These are phyloP conservation scores for Enchytraeus crypticus DNA, from an alignment of 2,888 invertebrate genomes.

Conservation along the genomic window DNA sequence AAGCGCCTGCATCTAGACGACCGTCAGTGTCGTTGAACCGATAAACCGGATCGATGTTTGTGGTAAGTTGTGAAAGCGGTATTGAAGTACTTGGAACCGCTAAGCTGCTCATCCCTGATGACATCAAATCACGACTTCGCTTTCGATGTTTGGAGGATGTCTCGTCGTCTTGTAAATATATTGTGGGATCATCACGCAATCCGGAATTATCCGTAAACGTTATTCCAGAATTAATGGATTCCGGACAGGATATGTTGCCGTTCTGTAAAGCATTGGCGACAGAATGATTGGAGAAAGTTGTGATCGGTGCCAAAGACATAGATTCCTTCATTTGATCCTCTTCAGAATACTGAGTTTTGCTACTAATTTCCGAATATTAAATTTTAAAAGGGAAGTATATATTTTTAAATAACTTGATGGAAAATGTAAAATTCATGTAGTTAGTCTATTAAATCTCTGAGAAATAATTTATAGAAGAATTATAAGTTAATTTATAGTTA, in stretches of 20 bases:
- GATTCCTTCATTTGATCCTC: not conserved
- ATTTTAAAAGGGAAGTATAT: no score
- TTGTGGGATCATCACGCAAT: not conserved
- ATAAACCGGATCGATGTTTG: not conserved
- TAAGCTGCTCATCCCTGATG: not conserved
- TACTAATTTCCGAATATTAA: no score
- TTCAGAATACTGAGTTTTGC: no score
- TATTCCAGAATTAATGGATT: no score
- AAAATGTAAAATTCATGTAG: no score
- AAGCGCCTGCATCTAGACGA: no score
- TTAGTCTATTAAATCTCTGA: no score
- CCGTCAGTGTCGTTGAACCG: not conserved
- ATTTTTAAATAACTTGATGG: no score
- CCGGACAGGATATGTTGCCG: no score
- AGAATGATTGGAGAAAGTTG: not conserved
- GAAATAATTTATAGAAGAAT: no score
- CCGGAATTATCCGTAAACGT: not conserved
- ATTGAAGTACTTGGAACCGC: not conserved
- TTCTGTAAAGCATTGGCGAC: no score
- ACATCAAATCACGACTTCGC: not conserved
- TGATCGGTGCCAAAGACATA: not conserved
- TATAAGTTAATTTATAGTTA: no score
- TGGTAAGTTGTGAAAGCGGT: not conserved
- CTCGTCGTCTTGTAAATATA: not conserved
- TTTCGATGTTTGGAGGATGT: not conserved